Conservation (phyloP, 1,140 invertebrate species). For the Aphaenogaster rudis region DNA sequence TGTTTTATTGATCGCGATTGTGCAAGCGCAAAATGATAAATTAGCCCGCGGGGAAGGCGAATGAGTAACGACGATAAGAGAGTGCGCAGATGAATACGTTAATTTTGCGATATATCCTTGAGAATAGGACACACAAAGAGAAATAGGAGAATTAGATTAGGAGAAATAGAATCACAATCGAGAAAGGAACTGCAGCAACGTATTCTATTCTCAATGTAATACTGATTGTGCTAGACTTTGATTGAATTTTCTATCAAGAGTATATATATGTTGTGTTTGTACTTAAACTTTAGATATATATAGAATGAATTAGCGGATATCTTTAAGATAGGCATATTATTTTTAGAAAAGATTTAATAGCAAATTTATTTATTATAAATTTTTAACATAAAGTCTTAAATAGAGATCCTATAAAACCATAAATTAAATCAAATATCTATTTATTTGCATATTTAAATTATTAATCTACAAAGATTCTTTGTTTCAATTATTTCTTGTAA, state of each 20-base stretch:
- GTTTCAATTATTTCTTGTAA: neutral
- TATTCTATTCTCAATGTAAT: neutral
- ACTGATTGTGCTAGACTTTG: neutral
- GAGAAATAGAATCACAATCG: slow-evolving; percentile 46
- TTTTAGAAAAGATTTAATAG: neutral
- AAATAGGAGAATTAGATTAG: slow-evolving; percentile 33
- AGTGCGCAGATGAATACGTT: slow-evolving; percentile 48
- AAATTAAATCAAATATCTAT: neutral
- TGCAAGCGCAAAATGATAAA: slow-evolving; percentile 56
- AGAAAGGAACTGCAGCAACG: slow-evolving; percentile 16
- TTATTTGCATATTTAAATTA: neutral
- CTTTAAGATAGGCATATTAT: neutral
- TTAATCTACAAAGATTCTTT: slow-evolving; percentile 21
- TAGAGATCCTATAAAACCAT: neutral
- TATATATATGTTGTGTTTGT: neutral
- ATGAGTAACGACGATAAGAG: slow-evolving; percentile 36
- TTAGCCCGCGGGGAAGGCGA: slow-evolving; percentile 44
- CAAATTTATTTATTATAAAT: neutral
- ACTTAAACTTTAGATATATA: neutral
- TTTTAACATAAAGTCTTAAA: neutral
- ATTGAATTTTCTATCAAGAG: slow-evolving; percentile 17
- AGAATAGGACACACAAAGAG: slow-evolving; percentile 21
- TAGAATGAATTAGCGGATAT: neutral
- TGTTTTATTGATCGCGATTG: slow-evolving; percentile 68
- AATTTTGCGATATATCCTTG: slow-evolving; percentile 39